These are phyloP conservation scores for Himalopsyche japonica DNA, from an alignment of 2,888 invertebrate genomes.

Conservation along the genomic window DNA sequence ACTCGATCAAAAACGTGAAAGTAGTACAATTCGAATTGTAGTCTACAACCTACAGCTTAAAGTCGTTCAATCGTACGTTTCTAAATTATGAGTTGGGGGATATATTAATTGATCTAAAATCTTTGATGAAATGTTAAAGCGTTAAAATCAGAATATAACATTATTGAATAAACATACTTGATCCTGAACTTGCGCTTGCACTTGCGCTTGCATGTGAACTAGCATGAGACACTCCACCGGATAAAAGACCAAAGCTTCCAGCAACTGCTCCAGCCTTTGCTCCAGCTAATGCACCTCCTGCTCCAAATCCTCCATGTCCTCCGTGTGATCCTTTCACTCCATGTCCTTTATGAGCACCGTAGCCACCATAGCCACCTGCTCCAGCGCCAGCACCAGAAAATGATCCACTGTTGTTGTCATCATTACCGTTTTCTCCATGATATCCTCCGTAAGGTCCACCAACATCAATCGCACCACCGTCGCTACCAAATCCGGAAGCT, in stretches of 20 bases:
- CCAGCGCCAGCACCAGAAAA: conserved; percentile 41
- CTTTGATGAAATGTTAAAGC: too few species aligned
- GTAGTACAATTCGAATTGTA: too few species aligned
- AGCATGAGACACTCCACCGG: conserved; percentile 20
- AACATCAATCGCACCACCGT: background rate
- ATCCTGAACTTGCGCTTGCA: conserved; percentile 16
- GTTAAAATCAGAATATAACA: too few species aligned
- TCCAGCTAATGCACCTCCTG: background rate
- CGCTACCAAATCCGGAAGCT: conserved; percentile 8
- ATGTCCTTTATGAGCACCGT: conserved; percentile 29
- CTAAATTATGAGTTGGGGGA: too few species aligned
- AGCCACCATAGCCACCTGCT: conserved; percentile 38
- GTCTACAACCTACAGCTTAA: too few species aligned
- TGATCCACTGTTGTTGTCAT: background rate
- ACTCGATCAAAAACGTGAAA: too few species aligned
- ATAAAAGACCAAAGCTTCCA: conserved; percentile 12
- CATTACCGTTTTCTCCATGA: background rate
- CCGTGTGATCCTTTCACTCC: background rate
- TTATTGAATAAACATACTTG: background rate
- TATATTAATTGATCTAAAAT: too few species aligned
- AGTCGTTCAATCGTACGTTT: too few species aligned
- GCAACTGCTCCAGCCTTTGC: background rate
- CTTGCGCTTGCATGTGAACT: conserved; percentile 21
- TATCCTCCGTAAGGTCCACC: conserved; percentile 11
- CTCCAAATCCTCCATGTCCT: background rate